Evolutionary conservation across 2,113 vertebrate genomes (phyloP), one percentile per base, ranked within the genome.

Genomic region (Paratilapia polleni): DNA sequence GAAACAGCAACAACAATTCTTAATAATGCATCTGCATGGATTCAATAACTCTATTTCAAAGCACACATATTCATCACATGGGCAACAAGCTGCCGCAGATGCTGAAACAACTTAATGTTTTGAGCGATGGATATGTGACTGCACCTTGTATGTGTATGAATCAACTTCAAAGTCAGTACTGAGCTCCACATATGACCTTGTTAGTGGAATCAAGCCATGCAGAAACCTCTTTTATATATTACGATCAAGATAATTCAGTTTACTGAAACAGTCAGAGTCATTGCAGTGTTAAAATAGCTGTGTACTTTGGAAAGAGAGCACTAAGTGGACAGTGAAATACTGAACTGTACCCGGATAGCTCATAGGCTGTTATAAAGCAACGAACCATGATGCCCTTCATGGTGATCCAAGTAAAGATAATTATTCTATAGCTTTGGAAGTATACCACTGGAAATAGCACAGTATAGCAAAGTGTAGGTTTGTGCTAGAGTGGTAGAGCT

Each of bases 161-260:
- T 76, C 43, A 20, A 34, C 59, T n/a, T 85, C 80, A 85, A 26
- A 78, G 85, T 85, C 77, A 49, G 9, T 13, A 4, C 64, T 19
- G 26, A n/a, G 59, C 79, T 80, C 76, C 57, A 75, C 36, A 60
- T 34, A 19, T 56, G 74, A 86, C 81, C 78, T 81, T 49, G 83
- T 87, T 85, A 78, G 78, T 38, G 19, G 63, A 83, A 47, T 41
- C 36, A 58, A 88, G 60, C 47, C 87, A 60, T 60, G 85, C 81
- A 66, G 75, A 91, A 84, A 74, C 43, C 62, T n/a, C 80, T 83
- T 77, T 61, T 17, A 74, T 63, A 76, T 73, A 77, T 74, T 38
- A 54, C 1, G 5, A 70, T 43, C 80, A 57, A 78, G 59, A 77
- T 77, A 24, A 68, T 83, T 80, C 38, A 41, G 52, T 78, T 91